Conservation (phyloP, 2,113 vertebrate species). For the Mugil cephalus region DNA sequence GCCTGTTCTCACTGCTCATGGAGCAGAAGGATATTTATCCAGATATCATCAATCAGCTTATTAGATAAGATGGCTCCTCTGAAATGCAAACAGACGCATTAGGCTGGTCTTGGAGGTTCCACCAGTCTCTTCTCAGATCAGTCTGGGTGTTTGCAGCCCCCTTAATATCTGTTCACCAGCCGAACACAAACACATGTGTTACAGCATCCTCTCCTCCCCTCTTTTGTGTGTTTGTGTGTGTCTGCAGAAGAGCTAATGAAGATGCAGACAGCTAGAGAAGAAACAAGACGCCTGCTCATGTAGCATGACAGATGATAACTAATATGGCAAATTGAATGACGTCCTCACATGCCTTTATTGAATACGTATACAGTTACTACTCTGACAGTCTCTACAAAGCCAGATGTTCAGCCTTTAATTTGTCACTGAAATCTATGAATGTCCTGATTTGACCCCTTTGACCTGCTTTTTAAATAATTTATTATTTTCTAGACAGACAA, state of each 20-base stretch:
- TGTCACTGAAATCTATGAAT: no score
- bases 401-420: no score
- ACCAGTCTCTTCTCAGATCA: constrained; percentile 28
- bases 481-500: no score
- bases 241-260: no score
- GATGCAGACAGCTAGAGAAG: not conserved
- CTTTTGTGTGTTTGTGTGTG: constrained; percentile 10
- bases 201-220: constrained; percentile 23
- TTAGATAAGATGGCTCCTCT: constrained; percentile 48
- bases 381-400: no score
- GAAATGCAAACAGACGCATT: constrained; percentile 27
- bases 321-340: not conserved
- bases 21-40: constrained; percentile 1
- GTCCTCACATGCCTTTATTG: constrained; percentile 2
- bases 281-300: not conserved
- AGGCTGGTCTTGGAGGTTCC: constrained; percentile 17
- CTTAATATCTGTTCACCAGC: constrained; percentile 41
- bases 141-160: constrained; percentile 36
- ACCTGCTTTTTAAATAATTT: no score
- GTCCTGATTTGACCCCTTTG: no score
- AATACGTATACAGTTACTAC: not conserved
- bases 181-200: constrained; percentile 36
- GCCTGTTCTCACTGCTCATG: not conserved
- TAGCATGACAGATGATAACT: not conserved
- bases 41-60: constrained; percentile 65